phyloP scores from a whole-genome alignment of 2,797 vertebrate genomes.

The Lagorchestes hirsutus region DNA sequence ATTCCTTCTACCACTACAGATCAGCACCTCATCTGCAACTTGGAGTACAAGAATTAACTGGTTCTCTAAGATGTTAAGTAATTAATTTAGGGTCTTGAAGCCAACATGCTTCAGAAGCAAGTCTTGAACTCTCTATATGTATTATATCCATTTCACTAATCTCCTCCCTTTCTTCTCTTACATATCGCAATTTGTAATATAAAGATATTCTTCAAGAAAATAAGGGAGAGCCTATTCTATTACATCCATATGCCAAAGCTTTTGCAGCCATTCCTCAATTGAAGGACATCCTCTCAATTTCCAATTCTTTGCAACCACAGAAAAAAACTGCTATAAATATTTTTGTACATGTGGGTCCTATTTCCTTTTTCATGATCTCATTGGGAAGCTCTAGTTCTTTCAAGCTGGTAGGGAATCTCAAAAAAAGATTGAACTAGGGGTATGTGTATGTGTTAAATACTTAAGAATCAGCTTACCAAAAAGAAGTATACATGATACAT shows the following conservation, averaged over 20 bases:
- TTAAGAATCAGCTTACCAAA: background rate
- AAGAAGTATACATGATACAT: background rate
- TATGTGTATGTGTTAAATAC: background rate
- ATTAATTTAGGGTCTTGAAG: background rate
- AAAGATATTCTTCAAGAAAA: background rate
- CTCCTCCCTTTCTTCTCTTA: background rate
- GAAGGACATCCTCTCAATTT: too few species aligned
- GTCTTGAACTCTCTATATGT: background rate
- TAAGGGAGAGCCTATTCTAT: background rate
- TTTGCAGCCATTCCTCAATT: too few species aligned
- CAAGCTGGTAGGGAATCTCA: background rate
- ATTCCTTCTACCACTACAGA: background rate
- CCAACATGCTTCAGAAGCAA: background rate
- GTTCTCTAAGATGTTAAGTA: background rate
- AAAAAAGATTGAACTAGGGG: background rate
- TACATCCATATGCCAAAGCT: too few species aligned
- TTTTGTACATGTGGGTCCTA: too few species aligned
- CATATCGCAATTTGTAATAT: background rate
- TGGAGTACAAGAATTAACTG: background rate
- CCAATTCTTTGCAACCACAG: too few species aligned
- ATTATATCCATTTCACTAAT: background rate
- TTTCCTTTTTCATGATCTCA: too few species aligned
- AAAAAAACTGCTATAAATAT: too few species aligned
- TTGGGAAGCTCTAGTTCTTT: background rate
- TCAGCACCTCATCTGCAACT: background rate